Evolutionary conservation across 35 echinoderm and acorn worm genomes (phyloP).

Genomic region (Chiridota heheva): DNA sequence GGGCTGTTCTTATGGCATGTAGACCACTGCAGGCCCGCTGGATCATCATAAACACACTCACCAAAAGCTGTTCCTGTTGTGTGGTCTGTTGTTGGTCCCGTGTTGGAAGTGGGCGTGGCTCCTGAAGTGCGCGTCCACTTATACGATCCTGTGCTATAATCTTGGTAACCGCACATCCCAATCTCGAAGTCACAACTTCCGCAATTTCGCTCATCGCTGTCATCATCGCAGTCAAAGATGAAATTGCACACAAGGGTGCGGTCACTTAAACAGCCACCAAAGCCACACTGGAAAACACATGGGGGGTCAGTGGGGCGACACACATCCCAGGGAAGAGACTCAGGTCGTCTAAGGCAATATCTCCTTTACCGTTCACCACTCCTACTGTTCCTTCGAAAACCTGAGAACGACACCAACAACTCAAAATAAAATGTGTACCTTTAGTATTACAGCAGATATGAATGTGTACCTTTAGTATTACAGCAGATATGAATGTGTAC

Average conservation of each 20-base stretch:
- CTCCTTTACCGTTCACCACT: slow-evolving; percentile 10
- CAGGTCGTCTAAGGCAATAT: slow-evolving; percentile 39
- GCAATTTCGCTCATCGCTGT: slow-evolving; percentile 52
- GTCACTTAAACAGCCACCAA: slow-evolving; percentile 16
- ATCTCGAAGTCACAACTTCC: slow-evolving; percentile 56
- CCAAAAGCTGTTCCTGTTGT: slow-evolving; percentile 25
- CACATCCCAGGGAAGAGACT: slow-evolving; percentile 20
- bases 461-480: too few relatives aligned
- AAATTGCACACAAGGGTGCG: slow-evolving; percentile 37
- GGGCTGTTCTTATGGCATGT: too few relatives aligned
- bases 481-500: too few relatives aligned
- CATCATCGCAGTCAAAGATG: slow-evolving; percentile 44
- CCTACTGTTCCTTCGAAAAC: slow-evolving; percentile 72
- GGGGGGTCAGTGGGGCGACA: slow-evolving; percentile 30
- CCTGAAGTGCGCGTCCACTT: slow-evolving; percentile 19
- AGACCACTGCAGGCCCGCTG: too few relatives aligned
- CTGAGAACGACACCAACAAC: not conserved
- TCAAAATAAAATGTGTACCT: too few relatives aligned
- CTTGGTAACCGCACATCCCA: slow-evolving; percentile 29
- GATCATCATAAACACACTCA: too few relatives aligned
- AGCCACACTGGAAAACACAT: slow-evolving; percentile 51
- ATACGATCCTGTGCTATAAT: slow-evolving; percentile 22
- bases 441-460: too few relatives aligned
- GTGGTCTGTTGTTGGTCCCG: slow-evolving; percentile 36
- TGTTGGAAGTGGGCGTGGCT: not conserved